Conservation (phyloP, 2,797 vertebrate genomes). For the Pseudopleuronectes americanus region DNA sequence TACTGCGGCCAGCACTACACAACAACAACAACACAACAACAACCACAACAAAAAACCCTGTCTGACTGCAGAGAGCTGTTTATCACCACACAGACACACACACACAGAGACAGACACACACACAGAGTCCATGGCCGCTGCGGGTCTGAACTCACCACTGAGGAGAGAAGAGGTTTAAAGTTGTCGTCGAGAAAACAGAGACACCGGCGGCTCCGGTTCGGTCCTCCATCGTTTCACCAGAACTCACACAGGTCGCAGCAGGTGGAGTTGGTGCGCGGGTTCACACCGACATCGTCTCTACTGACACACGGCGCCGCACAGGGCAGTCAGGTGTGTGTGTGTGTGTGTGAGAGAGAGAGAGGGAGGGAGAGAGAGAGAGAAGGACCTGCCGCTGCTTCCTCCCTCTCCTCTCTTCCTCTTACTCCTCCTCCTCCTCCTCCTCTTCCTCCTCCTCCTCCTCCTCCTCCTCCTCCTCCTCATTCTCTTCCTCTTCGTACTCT, state of each 20-base stretch:
- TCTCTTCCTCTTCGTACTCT: conserved; percentile 50
- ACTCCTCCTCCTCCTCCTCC: conserved; percentile 40
- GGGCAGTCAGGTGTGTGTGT: too few species aligned
- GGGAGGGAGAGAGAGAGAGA: too few species aligned
- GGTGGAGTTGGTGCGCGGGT: too few species aligned
- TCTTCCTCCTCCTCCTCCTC: conserved; percentile 25
- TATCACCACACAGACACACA: neutral
- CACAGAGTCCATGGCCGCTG: conserved; percentile 14
- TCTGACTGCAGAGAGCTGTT: conserved; percentile 21
- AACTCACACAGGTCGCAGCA: too few species aligned
- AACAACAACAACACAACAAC: conserved; percentile 4
- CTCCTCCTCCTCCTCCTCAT: conserved; percentile 38
- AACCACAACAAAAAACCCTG: too few species aligned
- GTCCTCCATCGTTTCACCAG: too few species aligned
- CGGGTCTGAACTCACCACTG: conserved; percentile 65
- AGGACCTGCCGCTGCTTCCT: conserved; percentile 27
- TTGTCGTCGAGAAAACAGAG: conserved; percentile 38
- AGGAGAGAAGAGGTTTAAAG: conserved; percentile 50
- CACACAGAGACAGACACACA: neutral
- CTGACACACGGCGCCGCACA: too few species aligned
- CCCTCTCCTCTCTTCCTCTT: conserved; percentile 37
- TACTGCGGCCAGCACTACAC: conserved; percentile 20
- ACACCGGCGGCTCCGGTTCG: too few species aligned
- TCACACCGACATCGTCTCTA: too few species aligned
- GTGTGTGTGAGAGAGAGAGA: too few species aligned